Evolutionary conservation across 2,888 invertebrate species (phyloP), one percentile per base, ranked within the genome.

Genomic region (Mayetiola destructor): DNA sequence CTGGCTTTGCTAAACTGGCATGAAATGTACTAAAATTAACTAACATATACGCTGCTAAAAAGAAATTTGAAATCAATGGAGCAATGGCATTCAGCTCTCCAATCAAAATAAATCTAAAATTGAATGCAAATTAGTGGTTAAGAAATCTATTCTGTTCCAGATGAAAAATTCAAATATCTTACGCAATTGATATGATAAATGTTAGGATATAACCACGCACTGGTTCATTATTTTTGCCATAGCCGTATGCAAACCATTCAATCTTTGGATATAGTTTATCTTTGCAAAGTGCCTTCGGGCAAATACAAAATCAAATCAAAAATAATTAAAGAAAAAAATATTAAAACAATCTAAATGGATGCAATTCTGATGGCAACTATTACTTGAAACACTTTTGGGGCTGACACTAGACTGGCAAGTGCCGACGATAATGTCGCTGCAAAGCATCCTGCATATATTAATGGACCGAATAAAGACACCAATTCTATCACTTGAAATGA

Each of bases 351-450:
- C 12, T 3, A 36, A 16, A n/a, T 12, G 5, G 3, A 21, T 52
- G 14, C 20, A 23, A 39, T 37, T 55, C 8, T 40, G 40, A 18
- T 8, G 18, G 21, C 21, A 58, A 16, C 39, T 37, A 8, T 20
- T 63, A 77, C 78, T 75, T 90, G 90, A 66, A 90, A 89, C 0
- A 89, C 88, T 77, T 90, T 90, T 0, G 97, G 97, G 0, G 96
- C 97, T 0, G 94, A 92, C 0, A 97, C 95, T 56, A 99, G 77
- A 61, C 93, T 92, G 0, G 96, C 96, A 56, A 97, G 76, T 0
- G 97, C 97, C 1, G 96, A 96, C 0, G 95, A 95, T 16, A 99
- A 73, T 0, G 97, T 94, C 1, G 97, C 96, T 0, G 96, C 95
- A 73, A 96, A 95, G 66, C 96, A 95, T 0, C 96, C 96, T 29